Percentiles rank a stretch among this genome's conserved stretches.
phyloP scores from a whole-genome alignment of 1,140 invertebrate species.

The Sarcophaga peregrina region DNA sequence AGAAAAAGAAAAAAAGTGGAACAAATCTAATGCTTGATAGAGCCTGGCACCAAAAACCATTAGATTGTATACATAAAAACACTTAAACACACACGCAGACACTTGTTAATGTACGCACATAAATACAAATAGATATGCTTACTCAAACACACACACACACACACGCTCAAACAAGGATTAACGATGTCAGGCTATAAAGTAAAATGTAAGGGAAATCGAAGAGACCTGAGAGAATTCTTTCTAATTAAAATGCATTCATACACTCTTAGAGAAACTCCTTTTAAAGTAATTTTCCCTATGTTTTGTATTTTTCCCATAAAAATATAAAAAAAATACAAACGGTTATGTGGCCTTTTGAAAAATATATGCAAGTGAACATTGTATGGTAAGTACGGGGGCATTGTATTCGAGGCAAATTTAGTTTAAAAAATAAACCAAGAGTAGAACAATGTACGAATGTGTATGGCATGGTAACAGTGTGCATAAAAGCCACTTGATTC shows the following conservation, averaged over 20 bases:
- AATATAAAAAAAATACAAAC: no score
- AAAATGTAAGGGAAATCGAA: no score
- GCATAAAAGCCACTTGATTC: slow-evolving; percentile 46
- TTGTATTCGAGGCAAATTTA: background rate
- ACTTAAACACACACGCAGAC: background rate
- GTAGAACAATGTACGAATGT: background rate
- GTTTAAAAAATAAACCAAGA: background rate
- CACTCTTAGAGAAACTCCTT: no score
- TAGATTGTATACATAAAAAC: background rate
- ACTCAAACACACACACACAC: background rate
- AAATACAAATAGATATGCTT: background rate
- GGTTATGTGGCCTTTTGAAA: background rate
- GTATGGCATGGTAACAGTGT: slow-evolving; percentile 10
- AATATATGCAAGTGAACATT: no score
- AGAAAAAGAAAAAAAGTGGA: background rate
- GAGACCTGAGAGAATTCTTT: no score
- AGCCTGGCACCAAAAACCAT: slow-evolving; percentile 21
- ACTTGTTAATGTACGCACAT: background rate
- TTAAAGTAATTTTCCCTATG: no score
- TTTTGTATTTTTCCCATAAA: no score
- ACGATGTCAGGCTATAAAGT: background rate
- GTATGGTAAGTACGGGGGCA: background rate
- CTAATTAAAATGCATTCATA: no score
- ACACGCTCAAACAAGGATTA: background rate
- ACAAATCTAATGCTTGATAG: slow-evolving; percentile 21